Evolutionary conservation across 2,797 vertebrate genomes (phyloP).

Genomic region (Limosa lapponica): DNA sequence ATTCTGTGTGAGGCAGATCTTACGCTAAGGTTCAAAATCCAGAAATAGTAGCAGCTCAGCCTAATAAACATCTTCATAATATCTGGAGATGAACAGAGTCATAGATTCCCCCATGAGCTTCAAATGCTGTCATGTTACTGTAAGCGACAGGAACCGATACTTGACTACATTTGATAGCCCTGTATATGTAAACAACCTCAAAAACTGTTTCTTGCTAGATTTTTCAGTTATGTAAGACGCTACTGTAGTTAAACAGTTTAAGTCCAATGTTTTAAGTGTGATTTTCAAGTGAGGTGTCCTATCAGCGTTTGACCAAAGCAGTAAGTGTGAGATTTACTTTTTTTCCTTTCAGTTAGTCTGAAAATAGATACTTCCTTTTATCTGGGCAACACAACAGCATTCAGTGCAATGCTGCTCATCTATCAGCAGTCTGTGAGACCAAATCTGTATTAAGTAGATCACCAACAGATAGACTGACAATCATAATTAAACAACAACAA

Average conservation of each 20-base stretch:
- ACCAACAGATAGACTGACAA: background rate
- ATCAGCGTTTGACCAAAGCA: background rate
- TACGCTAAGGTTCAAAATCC: background rate
- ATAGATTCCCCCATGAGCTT: background rate
- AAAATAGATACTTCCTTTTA: background rate
- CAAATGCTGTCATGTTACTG: background rate
- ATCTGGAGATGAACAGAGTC: background rate
- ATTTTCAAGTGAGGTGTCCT: background rate
- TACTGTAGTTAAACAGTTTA: background rate
- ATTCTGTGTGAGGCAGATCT: background rate
- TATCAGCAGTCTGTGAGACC: background rate
- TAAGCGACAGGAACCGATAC: conserved; percentile 42
- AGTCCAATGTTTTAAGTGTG: background rate
- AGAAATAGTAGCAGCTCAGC: background rate
- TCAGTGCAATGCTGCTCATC: background rate
- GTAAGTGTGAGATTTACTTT: background rate
- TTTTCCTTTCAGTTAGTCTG: background rate
- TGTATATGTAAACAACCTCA: background rate
- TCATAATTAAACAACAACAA: background rate
- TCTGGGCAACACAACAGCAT: background rate
- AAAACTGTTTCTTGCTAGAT: background rate
- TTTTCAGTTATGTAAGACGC: background rate
- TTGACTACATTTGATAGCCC: background rate
- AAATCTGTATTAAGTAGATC: background rate
- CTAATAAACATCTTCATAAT: background rate